Evolutionary conservation across 2,797 vertebrate genomes (phyloP).

Genomic region (Ispidina lecontei): DNA sequence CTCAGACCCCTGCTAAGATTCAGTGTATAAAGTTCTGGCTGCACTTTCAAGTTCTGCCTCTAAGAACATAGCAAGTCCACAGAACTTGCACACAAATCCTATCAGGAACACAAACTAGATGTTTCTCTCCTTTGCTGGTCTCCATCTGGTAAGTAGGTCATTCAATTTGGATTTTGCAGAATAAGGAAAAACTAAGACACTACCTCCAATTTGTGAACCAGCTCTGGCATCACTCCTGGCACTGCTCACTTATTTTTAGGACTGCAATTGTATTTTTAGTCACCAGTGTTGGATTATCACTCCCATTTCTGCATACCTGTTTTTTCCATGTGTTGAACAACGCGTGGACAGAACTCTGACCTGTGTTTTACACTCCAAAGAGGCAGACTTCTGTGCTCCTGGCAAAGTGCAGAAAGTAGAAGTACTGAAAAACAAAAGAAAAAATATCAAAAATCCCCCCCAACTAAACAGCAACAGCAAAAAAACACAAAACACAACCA

Average conservation of each 20-base stretch:
- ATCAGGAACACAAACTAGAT: neutral
- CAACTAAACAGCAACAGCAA: neutral
- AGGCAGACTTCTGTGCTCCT: neutral
- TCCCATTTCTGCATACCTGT: neutral
- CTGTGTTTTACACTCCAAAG: neutral
- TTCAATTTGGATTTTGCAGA: neutral
- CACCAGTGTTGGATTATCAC: neutral
- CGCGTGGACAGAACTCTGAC: neutral
- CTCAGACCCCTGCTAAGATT: neutral
- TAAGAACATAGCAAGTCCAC: neutral
- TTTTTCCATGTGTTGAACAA: neutral
- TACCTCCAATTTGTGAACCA: neutral
- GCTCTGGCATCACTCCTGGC: neutral
- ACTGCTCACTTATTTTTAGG: neutral
- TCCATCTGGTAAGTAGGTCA: neutral
- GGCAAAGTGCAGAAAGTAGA: neutral
- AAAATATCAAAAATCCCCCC: neutral
- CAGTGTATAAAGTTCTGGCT: neutral
- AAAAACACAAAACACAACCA: too few relatives aligned
- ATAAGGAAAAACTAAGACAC: neutral
- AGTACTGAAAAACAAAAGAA: neutral
- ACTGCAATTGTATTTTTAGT: neutral
- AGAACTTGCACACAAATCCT: neutral
- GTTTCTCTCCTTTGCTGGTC: neutral
- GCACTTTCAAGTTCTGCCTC: neutral